A percentile compares a stretch with the other conserved stretches of the same genome.
Evolutionary conservation across 2,797 vertebrate species (phyloP).

Genomic region (Myiothlypis chrysogaster): DNA sequence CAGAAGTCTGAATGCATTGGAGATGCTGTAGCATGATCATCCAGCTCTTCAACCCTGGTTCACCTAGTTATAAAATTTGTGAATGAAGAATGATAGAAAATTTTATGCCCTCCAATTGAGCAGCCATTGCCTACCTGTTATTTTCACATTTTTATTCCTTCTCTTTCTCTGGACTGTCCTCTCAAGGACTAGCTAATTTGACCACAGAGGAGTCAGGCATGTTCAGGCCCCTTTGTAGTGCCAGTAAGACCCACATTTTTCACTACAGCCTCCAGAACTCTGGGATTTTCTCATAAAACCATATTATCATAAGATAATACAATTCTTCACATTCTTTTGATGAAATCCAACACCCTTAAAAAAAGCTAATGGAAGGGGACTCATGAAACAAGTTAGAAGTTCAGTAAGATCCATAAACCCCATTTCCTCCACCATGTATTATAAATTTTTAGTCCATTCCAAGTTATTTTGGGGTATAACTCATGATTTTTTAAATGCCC

Average conservation of each 20-base stretch:
- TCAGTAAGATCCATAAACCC: neutral
- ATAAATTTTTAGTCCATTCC: neutral
- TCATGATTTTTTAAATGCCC: neutral
- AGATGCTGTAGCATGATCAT: neutral
- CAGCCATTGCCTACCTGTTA: neutral
- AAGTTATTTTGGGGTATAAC: neutral
- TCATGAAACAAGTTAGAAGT: neutral
- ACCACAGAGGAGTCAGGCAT: neutral
- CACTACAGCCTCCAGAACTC: neutral
- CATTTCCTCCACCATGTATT: fast-evolving
- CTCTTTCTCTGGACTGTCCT: neutral
- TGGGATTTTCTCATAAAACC: neutral
- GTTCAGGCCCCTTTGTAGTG: neutral
- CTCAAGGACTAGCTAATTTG: neutral
- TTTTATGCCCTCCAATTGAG: conserved; percentile 5
- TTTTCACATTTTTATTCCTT: neutral
- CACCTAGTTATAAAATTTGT: neutral
- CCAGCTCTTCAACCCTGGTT: conserved; percentile 12
- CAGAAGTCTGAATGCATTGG: neutral
- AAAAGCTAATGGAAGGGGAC: neutral
- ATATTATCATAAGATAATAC: neutral
- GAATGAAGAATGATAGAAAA: neutral
- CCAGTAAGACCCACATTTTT: neutral
- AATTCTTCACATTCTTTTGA: neutral
- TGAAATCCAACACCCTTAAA: neutral